Evolutionary conservation across 2,888 invertebrate genomes (phyloP), one percentile per base, ranked within the genome.

Genomic region (Acleris cristana): DNA sequence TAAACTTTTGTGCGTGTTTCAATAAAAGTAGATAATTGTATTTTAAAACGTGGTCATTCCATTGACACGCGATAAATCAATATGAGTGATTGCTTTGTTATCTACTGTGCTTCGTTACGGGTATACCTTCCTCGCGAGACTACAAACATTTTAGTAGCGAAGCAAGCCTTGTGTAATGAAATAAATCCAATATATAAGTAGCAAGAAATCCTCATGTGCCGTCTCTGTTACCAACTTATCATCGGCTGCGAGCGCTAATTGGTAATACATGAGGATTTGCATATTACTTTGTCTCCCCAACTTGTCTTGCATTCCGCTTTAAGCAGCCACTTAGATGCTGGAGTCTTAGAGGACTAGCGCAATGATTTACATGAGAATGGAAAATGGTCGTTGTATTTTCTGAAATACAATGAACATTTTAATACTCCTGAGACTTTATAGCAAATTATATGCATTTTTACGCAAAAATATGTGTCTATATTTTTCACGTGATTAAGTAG

Each of bases 261-360:
- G 88, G 87, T 88, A 89, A 89, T 90, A 89, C 89, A 90, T 87
- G 86, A 86, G 84, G 80, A 89, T 91, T 91, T 89, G 87, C 90
- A 90, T 90, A 89, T 89, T 89, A 87, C 89, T 90, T 88, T 88
- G 88, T 88, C 86, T 84, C 60, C 76, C 86, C 78, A 83, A 62
- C 81, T 79, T 80, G 79, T 74, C 76, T 75, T 67, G 73, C 72
- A 80, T 78, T 79, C 81, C 82, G 84, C 85, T 85, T 83, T 82
- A 71, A 64, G 69, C 78, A 66, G 44, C 55, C 67, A 57, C 67
- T 67, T 40, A 48, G 62, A 26, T 40, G 57, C 57, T 49, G 12
- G 30, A 40, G 44, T 40, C 40, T 48, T 53, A 30, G 34, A 34
- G 30, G 34, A 30, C 55, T 56, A 54, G 45, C n/a, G 48, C 26